phyloP scores from a whole-genome alignment of 1,140 invertebrate species.

The Aleiodes sp. region DNA sequence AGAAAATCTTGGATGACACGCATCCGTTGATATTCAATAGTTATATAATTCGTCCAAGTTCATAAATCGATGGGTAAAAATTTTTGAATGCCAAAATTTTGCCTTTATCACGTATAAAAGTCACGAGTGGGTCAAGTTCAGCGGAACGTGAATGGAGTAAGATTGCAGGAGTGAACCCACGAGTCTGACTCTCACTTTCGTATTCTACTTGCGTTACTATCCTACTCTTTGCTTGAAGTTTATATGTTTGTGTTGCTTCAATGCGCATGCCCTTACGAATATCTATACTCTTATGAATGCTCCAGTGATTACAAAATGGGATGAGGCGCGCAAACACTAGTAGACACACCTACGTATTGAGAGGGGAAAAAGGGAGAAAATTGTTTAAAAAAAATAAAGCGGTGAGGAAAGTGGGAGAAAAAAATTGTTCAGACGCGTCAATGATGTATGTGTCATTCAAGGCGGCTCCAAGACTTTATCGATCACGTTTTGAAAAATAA shows the following conservation, averaged over 20 bases:
- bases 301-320: background rate
- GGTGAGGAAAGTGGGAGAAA: background rate
- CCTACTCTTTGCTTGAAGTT: background rate
- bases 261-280: background rate
- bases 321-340: background rate
- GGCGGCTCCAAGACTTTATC: background rate
- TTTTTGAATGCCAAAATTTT: too few relatives aligned
- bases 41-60: too few relatives aligned
- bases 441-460: background rate
- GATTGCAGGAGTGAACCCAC: constrained; percentile 18
- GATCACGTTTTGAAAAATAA: background rate
- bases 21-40: too few relatives aligned
- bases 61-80: background rate
- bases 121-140: constrained; percentile 50
- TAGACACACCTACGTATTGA: too few relatives aligned
- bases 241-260: background rate
- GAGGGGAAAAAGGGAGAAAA: too few relatives aligned
- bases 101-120: constrained; percentile 6
- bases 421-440: background rate
- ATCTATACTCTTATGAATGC: constrained; percentile 16
- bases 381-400: background rate
- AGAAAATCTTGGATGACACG: too few relatives aligned
- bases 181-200: constrained; percentile 43
- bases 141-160: constrained; percentile 44
- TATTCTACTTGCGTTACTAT: constrained; percentile 34